Conservation (phyloP, 1,140 invertebrate species). For the Heliconius himera region DNA sequence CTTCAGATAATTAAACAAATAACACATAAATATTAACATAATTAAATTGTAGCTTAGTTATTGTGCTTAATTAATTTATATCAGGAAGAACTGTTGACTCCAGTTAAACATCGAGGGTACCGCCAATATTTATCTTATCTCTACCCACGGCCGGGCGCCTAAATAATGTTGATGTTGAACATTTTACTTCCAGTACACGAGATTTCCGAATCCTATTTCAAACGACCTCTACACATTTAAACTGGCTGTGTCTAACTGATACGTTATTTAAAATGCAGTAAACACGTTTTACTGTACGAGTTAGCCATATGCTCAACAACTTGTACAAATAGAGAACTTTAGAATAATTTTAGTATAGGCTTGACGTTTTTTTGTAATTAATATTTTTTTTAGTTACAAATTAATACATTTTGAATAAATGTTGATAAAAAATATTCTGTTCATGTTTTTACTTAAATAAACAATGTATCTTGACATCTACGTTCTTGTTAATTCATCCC, state of each 20-base stretch:
- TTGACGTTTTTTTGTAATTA: too few relatives aligned
- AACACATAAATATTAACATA: neutral
- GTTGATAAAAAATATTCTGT: too few relatives aligned
- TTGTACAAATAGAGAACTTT: too few relatives aligned
- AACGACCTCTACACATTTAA: neutral
- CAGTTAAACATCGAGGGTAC: conserved; percentile 2
- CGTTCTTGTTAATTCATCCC: too few relatives aligned
- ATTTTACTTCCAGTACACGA: conserved; percentile 5
- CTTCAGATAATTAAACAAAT: too few relatives aligned
- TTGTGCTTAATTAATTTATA: conserved; percentile 2
- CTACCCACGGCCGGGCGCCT: conserved; percentile 1
- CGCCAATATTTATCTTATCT: neutral
- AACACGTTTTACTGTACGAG: neutral
- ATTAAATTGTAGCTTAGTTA: neutral
- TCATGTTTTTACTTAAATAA: too few relatives aligned
- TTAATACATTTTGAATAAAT: too few relatives aligned
- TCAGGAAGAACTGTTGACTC: neutral
- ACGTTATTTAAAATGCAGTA: neutral
- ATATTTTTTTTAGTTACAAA: too few relatives aligned
- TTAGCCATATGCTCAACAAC: too few relatives aligned
- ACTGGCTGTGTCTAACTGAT: neutral
- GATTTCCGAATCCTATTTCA: neutral
- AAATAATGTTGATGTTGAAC: conserved; percentile 11
- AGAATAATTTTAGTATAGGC: too few relatives aligned
- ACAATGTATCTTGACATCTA: too few relatives aligned